Evolutionary conservation across 2,797 vertebrate genomes (phyloP), one percentile per base, ranked within the genome.

Genomic region (Streptopelia turtur): DNA sequence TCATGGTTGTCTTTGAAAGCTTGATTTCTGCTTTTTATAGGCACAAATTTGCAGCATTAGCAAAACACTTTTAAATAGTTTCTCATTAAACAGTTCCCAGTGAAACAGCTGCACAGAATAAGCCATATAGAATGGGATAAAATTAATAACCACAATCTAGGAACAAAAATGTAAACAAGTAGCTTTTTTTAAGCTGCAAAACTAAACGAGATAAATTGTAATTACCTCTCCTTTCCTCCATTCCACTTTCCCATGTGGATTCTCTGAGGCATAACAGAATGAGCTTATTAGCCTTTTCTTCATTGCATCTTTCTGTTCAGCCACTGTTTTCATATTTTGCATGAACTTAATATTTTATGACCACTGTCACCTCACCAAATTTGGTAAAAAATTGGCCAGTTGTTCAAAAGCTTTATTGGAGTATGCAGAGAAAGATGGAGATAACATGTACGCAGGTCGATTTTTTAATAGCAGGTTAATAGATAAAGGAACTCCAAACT

Each of bases 71-170:
- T 31, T 9, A 80, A 89, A 94, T 11, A 78, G 24, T 55, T 90
- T 79, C 49, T 79, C 90, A 71, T n/a, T 92, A 68, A 91, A 75
- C 35, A 53, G 43, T 61, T 89, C 47, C 33, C 61, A 68, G 37
- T 30, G 57, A 93, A 93, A 93, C 81, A 95, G 88, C 77, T 95
- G 93, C 94, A 87, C 25, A 47, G 68, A 94, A 64, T 60, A 89
- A 59, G 65, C n/a, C 37, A 41, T 41, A 77, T 6, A 87, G n/a
- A 96, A 86, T 16, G 21, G 50, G 16, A n/a, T 49, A 82, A 95
- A 87, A 89, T 81, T 70, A 95, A 90, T 83, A 93, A 59, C 12
- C 37, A 87, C 18, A 28, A 59, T 49, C 53, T 53, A 66, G 45
- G 45, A 89, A 75, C 28, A 83, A 87, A 92, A 93, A 89, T 55